Base-by-base conservation (phyloP, 2,113 vertebrate species). In the Hoplias malabaricus region DNA sequence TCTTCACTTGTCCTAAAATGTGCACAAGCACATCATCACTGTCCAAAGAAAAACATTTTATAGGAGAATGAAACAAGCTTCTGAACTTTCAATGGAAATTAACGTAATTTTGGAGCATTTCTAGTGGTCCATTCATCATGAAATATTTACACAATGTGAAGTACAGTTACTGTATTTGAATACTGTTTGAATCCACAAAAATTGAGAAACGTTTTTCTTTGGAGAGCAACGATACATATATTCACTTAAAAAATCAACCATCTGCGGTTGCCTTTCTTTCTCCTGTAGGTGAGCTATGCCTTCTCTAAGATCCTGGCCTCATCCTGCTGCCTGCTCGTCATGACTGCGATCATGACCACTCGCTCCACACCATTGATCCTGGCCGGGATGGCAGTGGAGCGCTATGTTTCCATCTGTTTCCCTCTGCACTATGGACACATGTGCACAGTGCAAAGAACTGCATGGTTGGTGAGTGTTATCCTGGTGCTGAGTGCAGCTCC, bases 381-480 rank as follows among this genome's bases (percentile, higher is more conserved):
- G 77, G 92, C 89, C 0, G 92, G 91, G 62, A 93, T 93, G 93
- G 88, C 93, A 0, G n/a, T 92, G 53, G 93, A 93, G 84, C 90
- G 93, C 59, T 92, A 92, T 83, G 19, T 90, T 42, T 80, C 93
- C 84, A 93, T 93, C 82, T 92, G 91, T 81, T 90, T 88, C 79
- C 92, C 93, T 0, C 40, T 93, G 2, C 89, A 87, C 84, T 89
- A 93, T 79, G 38, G 38, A 67, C 88, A 91, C 29, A 85, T 91
- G 77, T 92, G 90, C 86, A 93, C 92, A 0, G 76, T 88, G n/a
- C 77, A 67, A 0, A 87, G 91, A 66, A 92, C 92, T 31, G 23
- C 86, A n/a, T 36, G 87, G 69, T 84, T 92, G 33, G 87, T 92
- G 25, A 6, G 73, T 0, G 1, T 73, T 57, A 89, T 93, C 70